These are phyloP conservation scores for Morpho helenor DNA, from an alignment of 2,888 invertebrate species.

Conservation along the genomic window DNA sequence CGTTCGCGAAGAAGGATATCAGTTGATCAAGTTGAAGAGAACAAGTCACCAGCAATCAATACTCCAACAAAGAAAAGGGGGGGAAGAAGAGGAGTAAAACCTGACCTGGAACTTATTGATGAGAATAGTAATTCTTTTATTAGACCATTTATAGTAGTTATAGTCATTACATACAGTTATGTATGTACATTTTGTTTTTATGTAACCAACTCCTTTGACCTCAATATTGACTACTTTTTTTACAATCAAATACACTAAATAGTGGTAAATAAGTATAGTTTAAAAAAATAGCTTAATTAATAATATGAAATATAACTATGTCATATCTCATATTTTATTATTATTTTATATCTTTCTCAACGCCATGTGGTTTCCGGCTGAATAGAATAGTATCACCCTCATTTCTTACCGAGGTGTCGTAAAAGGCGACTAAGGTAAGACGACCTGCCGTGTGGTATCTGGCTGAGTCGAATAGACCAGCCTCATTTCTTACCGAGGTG, in stretches of 20 bases:
- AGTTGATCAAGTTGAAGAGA: conserved; percentile 57
- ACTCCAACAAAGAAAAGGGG: conserved; percentile 64
- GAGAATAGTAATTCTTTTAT: conserved; percentile 52
- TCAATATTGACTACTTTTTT: background rate
- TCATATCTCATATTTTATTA: no score
- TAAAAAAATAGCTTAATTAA: no score
- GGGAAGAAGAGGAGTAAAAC: conserved; percentile 52
- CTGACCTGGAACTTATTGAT: conserved; percentile 64
- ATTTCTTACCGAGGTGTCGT: no score
- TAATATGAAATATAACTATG: no score
- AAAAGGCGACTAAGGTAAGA: no score
- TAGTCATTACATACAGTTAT: background rate
- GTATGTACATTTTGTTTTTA: background rate
- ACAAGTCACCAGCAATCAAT: conserved; percentile 50
- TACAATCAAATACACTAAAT: background rate
- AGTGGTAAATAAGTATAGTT: background rate
- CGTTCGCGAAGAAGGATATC: conserved; percentile 57
- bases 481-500: no score
- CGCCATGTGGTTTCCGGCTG: no score
- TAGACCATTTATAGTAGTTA: background rate
- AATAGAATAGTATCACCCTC: no score
- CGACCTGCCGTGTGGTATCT: no score
- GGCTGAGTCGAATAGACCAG: no score
- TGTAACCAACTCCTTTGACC: background rate
- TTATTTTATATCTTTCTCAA: no score